Evolutionary conservation across 1,140 invertebrate genomes (phyloP).

Genomic region (Sminthurides bifidus): DNA sequence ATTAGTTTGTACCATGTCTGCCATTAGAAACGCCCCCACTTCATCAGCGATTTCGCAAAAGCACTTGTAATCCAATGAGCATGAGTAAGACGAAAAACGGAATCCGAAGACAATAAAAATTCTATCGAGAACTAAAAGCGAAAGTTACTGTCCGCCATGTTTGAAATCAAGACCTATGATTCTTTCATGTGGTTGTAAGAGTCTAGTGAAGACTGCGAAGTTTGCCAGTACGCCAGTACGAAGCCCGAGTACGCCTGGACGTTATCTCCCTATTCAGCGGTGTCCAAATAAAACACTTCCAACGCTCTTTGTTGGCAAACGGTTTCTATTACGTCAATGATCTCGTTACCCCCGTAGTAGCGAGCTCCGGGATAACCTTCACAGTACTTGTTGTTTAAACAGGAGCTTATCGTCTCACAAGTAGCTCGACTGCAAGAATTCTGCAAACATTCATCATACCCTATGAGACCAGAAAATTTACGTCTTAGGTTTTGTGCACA

Average conservation of each 20-base stretch:
- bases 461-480: too few species aligned
- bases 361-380: constrained; percentile 53
- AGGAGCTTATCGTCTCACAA: constrained; percentile 47
- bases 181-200: constrained; percentile 48
- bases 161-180: constrained; percentile 55
- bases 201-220: constrained; percentile 51
- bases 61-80: constrained; percentile 51
- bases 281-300: constrained; percentile 44
- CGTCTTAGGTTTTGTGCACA: too few species aligned
- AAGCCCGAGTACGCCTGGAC: constrained; percentile 54
- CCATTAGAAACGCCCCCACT: constrained; percentile 46
- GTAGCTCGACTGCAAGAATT: constrained; percentile 52
- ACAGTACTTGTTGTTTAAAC: constrained; percentile 54
- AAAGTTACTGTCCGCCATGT: constrained; percentile 52
- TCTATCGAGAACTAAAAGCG: too few species aligned
- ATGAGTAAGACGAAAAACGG: too few species aligned
- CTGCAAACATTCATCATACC: constrained; percentile 31
- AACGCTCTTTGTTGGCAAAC: constrained; percentile 51
- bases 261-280: constrained; percentile 53
- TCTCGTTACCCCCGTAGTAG: constrained; percentile 57
- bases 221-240: too few species aligned
- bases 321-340: constrained; percentile 51
- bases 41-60: constrained; percentile 51
- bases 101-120: not conserved
- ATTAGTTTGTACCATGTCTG: constrained; percentile 55